Conservation (phyloP, 2,113 vertebrate genomes). For the Grantiella picta region DNA sequence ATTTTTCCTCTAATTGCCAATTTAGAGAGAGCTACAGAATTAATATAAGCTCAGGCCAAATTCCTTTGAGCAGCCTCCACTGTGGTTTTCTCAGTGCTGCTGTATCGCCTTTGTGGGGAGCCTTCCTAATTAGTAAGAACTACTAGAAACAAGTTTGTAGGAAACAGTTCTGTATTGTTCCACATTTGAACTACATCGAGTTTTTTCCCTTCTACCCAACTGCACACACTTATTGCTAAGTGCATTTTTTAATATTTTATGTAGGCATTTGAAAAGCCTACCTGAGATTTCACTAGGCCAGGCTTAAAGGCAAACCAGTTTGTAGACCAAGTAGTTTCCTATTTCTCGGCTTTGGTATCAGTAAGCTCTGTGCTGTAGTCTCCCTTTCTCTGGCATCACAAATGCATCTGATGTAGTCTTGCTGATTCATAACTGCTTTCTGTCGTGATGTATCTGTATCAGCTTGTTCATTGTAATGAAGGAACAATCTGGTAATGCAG, state of each 20-base stretch:
- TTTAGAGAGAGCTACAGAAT: neutral
- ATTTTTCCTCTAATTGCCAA: constrained; percentile 14
- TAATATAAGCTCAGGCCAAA: neutral
- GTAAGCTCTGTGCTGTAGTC: neutral
- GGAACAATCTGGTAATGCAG: neutral
- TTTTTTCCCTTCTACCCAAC: neutral
- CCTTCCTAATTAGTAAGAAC: constrained; percentile 1
- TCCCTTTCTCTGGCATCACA: neutral
- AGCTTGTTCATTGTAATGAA: neutral
- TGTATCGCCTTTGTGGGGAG: neutral
- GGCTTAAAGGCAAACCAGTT: neutral
- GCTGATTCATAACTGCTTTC: neutral
- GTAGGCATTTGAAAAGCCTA: neutral
- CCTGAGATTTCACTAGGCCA: neutral
- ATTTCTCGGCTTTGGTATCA: neutral
- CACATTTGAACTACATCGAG: neutral
- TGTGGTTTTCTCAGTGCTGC: neutral
- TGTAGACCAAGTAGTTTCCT: neutral
- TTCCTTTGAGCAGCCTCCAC: neutral
- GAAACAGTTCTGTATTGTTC: constrained; percentile 14
- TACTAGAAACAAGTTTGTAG: neutral
- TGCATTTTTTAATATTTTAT: neutral
- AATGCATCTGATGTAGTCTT: neutral
- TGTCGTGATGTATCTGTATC: neutral
- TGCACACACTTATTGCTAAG: neutral